Evolutionary conservation across 2,888 invertebrate genomes (phyloP), one percentile per base, ranked within the genome.

Genomic region (Scaptomyza polygonia): DNA sequence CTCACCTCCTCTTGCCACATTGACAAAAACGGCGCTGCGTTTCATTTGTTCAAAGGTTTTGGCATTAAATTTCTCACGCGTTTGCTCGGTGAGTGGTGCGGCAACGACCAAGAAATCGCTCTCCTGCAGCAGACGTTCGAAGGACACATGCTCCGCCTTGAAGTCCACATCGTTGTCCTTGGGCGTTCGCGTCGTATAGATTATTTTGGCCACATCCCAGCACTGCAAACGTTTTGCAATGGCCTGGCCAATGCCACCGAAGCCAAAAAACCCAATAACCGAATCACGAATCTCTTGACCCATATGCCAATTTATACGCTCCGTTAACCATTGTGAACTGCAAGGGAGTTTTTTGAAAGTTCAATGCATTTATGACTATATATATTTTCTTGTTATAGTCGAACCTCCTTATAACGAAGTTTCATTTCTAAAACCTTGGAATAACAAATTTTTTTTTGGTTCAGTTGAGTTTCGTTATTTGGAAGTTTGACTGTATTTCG

Each of bases 41-140:
- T 98, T 99, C 99, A 99, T 99, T 89, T 95, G 94, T 1, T 92
- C 91, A 90, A 99, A 98, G 1, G 96, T 95, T 40, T 92, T 89
- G 51, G 93, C 93, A 89, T 97, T 95, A 87, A 99, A 98, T 69
- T 97, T 92, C 42, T 94, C 93, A 40, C 93, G 94, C 0, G 98
- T 98, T 89, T 96, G 95, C 1, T 95, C 93, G 0, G 95, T 96
- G 32, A 98, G 92, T 0, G 97, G 94, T 68, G 95, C 94, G 61
- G 96, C 95, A 9, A 95, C 95, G 43, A 98, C 94, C 0, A 99
- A 93, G 90, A 98, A 98, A 90, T 99, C 99, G 76, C 97, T 97
- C 77, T 95, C 91, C 6, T 74, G 77, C 1, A 98, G 90, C 11
- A 99, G 91, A 21, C 94, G 93, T 30, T 97, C 95, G 55, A 98